Base-by-base conservation (phyloP, 2,113 vertebrate genomes). In the Dasyornis broadbenti region DNA sequence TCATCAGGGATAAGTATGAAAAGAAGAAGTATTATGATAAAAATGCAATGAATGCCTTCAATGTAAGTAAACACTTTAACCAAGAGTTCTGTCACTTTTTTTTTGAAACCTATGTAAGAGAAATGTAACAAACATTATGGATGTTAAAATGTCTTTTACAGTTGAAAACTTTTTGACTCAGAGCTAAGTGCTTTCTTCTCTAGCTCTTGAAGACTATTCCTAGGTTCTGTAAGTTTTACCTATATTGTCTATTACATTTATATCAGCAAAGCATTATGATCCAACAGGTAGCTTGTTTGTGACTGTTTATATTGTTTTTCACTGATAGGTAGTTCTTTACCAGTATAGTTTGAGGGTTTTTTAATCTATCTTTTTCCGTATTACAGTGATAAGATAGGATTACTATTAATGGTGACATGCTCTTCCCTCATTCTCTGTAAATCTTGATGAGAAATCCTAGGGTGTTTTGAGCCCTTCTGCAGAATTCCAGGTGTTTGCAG, bases 1-100 rank as follows among this genome's bases (percentile, higher is more conserved):
- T 99, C 98, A 99, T 99, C 98, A 98, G 99, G 97, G 99, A 99
- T 98, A 99, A 99, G 96, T 99, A 99, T 4, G 99, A 99, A 97
- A 99, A 99, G 98, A 99, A 99, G 98, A 99, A 99, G 95, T 99
- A 99, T 95, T 99, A 98, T 1, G 98, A 99, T 97, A 98, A 99
- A 97, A 99, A 99, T 88, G 98, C 98, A 45, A 40, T 95, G 95
- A 97, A 98, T 82, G 76, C 98, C 95, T 96, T 98, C 95, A 98
- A 97, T 89, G 99, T 99, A 98, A 99, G 99, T 99, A 98, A 89
- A 70, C 19, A 44, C 54, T 56, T 81, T 44, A 54, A 86, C 6
- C 7, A 60, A 57, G 28, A 72, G 68, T 78, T 87, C 24, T 42
- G 13, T 35, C 21, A 18, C 19, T 53, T 80, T n/a, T 19, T 47